Evolutionary conservation across 2,113 vertebrate species (phyloP).

Genomic region (Candoia aspera): DNA sequence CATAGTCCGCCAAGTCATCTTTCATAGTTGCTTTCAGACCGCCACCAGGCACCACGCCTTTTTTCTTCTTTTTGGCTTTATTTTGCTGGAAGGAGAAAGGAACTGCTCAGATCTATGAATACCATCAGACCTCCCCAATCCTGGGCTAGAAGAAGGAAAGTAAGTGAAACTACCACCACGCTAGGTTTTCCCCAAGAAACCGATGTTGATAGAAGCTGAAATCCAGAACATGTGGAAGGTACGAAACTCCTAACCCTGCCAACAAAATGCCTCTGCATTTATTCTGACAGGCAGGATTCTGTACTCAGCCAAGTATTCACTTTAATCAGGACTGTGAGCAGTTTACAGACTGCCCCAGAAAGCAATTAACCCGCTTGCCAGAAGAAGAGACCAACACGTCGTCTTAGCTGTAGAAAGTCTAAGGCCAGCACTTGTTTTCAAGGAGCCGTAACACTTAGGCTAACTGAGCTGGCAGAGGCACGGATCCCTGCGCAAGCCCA

Average conservation of each 20-base stretch:
- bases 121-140: no score
- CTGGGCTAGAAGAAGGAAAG: no score
- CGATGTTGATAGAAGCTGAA: background rate
- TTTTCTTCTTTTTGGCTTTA: constrained; percentile 99
- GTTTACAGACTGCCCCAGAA: background rate
- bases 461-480: background rate
- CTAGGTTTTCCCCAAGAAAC: no score
- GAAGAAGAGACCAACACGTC: background rate
- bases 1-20: constrained; percentile 91
- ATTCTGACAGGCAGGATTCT: background rate
- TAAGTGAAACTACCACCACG: background rate
- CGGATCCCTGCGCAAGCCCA: background rate
- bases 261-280: background rate
- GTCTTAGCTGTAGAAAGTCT: background rate
- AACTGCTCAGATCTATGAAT: background rate
- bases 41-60: constrained; percentile 86
- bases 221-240: background rate
- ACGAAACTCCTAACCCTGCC: background rate
- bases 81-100: constrained; percentile 80
- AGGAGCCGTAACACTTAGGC: background rate
- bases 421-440: background rate
- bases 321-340: background rate
- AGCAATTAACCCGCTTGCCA: background rate
- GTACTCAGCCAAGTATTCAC: no score
- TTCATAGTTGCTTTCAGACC: constrained; percentile 94